A percentile compares a stretch with the other conserved stretches of the same genome.
Conservation (phyloP, 2,113 vertebrate genomes). For the Oriolus oriolus region DNA sequence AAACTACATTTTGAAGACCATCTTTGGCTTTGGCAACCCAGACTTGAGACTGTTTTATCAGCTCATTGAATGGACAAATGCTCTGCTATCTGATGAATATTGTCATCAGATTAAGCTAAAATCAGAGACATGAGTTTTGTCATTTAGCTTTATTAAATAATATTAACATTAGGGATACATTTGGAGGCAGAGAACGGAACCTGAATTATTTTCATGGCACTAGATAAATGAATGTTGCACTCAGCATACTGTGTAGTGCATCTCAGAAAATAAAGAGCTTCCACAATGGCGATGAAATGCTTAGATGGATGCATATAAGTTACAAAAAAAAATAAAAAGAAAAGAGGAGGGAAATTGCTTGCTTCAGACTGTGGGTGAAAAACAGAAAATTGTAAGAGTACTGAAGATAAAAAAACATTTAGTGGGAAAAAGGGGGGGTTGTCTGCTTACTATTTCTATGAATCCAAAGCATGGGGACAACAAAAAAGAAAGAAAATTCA, state of each 20-base stretch:
- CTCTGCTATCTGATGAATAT: conserved; percentile 24
- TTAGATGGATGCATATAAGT: not conserved
- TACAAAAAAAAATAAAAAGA: not conserved
- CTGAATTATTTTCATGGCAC: not conserved
- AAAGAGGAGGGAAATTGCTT: not conserved
- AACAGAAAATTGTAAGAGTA: not conserved
- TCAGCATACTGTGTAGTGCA: not conserved
- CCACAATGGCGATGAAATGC: not conserved
- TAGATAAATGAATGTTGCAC: not conserved
- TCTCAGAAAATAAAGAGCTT: not conserved
- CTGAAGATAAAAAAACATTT: not conserved
- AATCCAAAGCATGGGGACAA: not conserved
- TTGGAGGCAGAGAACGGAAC: not conserved
- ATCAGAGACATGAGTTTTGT: conserved; percentile 37
- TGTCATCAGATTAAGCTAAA: conserved; percentile 40
- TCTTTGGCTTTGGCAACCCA: conserved; percentile 26
- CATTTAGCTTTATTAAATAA: conserved; percentile 41
- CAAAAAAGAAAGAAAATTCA: not conserved
- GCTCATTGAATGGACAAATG: conserved; percentile 45
- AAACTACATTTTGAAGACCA: conserved; percentile 67
- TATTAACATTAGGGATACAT: not conserved
- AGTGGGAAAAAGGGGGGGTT: not conserved
- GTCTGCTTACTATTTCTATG: not conserved
- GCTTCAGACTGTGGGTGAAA: not conserved
- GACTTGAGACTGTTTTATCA: conserved; percentile 40